Base-by-base conservation (phyloP, 2,888 invertebrate genomes). In the Elysia crispata region DNA sequence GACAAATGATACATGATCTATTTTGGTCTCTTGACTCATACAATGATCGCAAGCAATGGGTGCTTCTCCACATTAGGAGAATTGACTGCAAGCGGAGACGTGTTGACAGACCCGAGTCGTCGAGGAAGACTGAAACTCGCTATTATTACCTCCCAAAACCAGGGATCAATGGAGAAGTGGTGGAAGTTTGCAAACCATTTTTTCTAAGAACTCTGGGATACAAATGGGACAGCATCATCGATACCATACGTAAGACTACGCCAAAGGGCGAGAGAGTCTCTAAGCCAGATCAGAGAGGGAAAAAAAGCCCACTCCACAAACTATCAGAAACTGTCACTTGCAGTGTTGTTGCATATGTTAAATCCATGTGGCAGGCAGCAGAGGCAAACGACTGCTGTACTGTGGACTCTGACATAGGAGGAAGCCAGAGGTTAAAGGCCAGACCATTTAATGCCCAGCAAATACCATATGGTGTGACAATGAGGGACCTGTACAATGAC, bases 161-260 rank as follows among this genome's bases (percentile, higher is more conserved):
- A 25, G 79, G 74, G 30, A 54, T 50, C 5, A 25, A 50, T 6
- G 79, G 79, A 30, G 30, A 66, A 1, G 25, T 54, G 30, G 62
- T 72, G n/a, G 79, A 79, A 31, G 79, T 79, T 13, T 79, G 79
- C n/a, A 79, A 74, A 31, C 57, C 67, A 41, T 79, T 79, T 25
- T 79, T 79, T 31, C 50, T 79, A 20, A 54, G 57, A 30, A 79
- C 79, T 54, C 79, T 79, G 6, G 79, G 79, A 5, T 79, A 74
- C 30, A 79, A 79, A 25, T 79, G 79, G 79, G 79, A 79, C 33
- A 79, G 74, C 23, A 67, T 79, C 33, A 79, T 79, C 25, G 79
- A 74, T 23, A 79, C 79, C 23, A 79, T 79, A 18, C 18, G 74
- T 31, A 57, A 60, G 18, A 79, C 79, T 1, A 79, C 74, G 13